Base-by-base conservation (phyloP, 2,888 invertebrate species). In the Parnassius glacialis region DNA sequence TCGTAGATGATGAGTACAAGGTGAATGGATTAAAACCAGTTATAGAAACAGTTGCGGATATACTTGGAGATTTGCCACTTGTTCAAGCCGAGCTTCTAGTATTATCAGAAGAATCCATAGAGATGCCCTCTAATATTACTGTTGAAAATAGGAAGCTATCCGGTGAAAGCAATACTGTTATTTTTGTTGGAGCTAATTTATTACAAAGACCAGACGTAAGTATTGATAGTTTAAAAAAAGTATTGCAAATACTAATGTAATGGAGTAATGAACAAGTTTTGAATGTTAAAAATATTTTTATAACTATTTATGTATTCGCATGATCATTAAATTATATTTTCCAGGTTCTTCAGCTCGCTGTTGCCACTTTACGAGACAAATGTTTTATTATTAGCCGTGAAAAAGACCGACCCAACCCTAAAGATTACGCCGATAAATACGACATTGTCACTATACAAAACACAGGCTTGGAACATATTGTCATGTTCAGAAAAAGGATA, bases 61-160 rank as follows among this genome's bases (percentile, higher is more conserved):
- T 93, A 0, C 85, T 96, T 0, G 94, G 92, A 54, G 95, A 96
- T 70, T 79, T 95, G 48, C 96, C 96, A 0, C 77, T 95, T 11
- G 92, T 95, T 3, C 94, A 95, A 70, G 93, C 95, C 0, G 94
- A 95, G 55, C 85, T 95, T 0, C 84, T 92, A 57, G 80, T 96
- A 0, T 75, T 95, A 65, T 84, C 89, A 25, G 92, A 93, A 56
- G 90, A 92, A 1, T 74, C 92, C 1, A 69, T 89, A 12, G 85
- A 92, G 52, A 76, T 93, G 69, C 88, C 93, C 0, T 69, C 83
- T 0, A 81, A 87, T 43, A 86, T 95, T 1, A 92, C 91, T 2
- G 85, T 95, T 0, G 93, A 94, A 67, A 93, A 95, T 59, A 94
- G 93, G 65, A 94, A 94, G 70, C 52, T 95, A 0, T 70, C 83